Conservation (phyloP, 2,888 invertebrate species). For the Polylopha cassiicola region DNA sequence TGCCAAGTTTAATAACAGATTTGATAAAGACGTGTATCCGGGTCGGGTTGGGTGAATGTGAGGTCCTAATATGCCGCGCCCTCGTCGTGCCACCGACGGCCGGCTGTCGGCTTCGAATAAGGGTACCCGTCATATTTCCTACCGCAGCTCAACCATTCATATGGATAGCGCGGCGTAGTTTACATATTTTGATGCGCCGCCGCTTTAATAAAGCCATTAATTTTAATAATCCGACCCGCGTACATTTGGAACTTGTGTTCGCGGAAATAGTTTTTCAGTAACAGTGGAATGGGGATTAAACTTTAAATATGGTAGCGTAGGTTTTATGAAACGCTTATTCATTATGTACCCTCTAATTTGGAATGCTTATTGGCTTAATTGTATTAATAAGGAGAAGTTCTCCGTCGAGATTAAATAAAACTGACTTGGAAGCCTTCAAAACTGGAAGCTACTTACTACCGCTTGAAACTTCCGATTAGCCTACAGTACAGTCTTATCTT, state of each 20-base stretch:
- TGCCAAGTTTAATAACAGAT: conserved; percentile 63
- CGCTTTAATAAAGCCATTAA: conserved; percentile 58
- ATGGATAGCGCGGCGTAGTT: conserved; percentile 60
- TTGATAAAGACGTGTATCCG: conserved; percentile 64
- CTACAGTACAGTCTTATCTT: too few relatives aligned
- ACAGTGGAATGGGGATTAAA: conserved; percentile 4
- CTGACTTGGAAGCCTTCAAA: too few relatives aligned
- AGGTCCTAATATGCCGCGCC: conserved; percentile 55
- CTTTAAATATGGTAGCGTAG: too few relatives aligned
- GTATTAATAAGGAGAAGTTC: too few relatives aligned
- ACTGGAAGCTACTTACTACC: too few relatives aligned
- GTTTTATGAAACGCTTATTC: too few relatives aligned
- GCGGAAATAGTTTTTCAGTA: conserved; percentile 33
- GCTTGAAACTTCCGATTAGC: too few relatives aligned
- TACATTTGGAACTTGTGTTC: conserved; percentile 36
- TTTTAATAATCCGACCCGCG: conserved; percentile 53
- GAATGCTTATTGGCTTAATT: too few relatives aligned
- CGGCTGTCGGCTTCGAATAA: conserved; percentile 61
- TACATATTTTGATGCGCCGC: conserved; percentile 56
- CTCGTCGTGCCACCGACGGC: conserved; percentile 50
- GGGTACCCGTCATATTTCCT: conserved; percentile 56
- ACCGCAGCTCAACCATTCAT: conserved; percentile 56
- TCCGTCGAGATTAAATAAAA: too few relatives aligned
- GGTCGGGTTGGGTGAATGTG: conserved; percentile 54
- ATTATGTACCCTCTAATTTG: too few relatives aligned